These are phyloP conservation scores for Myotis pilosus DNA, from an alignment of 2,797 vertebrate genomes.

Conservation along the genomic window DNA sequence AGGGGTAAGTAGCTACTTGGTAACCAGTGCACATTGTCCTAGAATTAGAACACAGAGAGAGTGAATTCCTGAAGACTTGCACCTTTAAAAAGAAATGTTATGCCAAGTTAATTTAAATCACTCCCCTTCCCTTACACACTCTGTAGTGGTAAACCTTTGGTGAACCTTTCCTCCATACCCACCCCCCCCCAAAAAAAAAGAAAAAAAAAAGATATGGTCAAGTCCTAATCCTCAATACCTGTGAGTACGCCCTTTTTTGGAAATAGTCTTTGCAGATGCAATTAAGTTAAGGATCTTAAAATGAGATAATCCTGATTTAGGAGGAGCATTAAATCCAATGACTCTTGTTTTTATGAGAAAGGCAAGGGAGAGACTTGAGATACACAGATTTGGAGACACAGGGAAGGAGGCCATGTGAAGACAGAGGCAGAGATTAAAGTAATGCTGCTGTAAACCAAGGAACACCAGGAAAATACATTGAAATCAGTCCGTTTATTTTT, in stretches of 20 bases:
- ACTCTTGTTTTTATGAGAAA: not conserved
- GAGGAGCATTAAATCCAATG: not conserved
- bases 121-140: not conserved
- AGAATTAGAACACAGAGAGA: not conserved
- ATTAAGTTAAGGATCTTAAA: not conserved
- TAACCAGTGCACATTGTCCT: not conserved
- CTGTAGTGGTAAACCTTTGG: not conserved
- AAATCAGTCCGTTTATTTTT: not conserved
- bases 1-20: not conserved
- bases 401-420: not conserved
- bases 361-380: not conserved
- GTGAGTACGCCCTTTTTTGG: not conserved
- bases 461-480: not conserved
- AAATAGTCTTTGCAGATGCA: not conserved
- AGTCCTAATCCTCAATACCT: not conserved
- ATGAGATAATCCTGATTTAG: not conserved
- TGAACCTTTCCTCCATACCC: accelerated
- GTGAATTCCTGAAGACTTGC: not conserved
- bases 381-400: not conserved
- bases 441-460: not conserved
- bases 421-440: not conserved
- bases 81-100: not conserved
- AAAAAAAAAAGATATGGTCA: not conserved
- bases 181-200: accelerated
- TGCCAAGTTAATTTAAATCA: not conserved